Evolutionary conservation across 2,113 vertebrate genomes (phyloP), one percentile per base, ranked within the genome.

Genomic region (Gadus macrocephalus): DNA sequence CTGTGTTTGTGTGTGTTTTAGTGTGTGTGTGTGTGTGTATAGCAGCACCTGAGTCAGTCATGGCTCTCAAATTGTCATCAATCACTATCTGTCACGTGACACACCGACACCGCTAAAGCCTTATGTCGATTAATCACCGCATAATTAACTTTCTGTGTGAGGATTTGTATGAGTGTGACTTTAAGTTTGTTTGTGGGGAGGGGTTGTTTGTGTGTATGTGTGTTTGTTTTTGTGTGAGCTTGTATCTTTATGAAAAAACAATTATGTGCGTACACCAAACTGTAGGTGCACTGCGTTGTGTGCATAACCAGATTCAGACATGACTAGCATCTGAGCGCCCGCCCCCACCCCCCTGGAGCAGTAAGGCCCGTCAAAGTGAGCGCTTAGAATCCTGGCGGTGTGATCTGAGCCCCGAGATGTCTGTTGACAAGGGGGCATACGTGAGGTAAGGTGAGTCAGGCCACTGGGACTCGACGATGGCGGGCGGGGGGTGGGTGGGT

Each of bases 401-500:
- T 80, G 79, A 83, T 70, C 64, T 75, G 80, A 79, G 81, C 81
- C 78, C 79, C 78, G 77, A 86, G 85, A 83, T 82, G 80, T 49
- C 86, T 87, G 85, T 84, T 86, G 87, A 90, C 87, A 89, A 78
- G 84, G 75, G 71, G 85, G 71, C 82, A 83, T 84, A 78, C 63
- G 85, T 73, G 68, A 85, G 83, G 83, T 87, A 80, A 77, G 78
- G 73, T 49, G 74, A 83, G 83, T 78, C 77, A 49, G 76, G 80
- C 74, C 75, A 58, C 42, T 14, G 77, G 81, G 85, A 81, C 82
- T 80, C 78, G 78, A 83, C 87, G 81, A 88, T 85, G 79, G 81
- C 81, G 85, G 31, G 31, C 76, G 53, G 11, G 9, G 9, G 42
- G 42, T 7, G 83, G 42, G 42, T 7, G 83, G 75, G 78, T 81